Conservation (phyloP, 2,113 vertebrate species). For the Siniperca knerii region DNA sequence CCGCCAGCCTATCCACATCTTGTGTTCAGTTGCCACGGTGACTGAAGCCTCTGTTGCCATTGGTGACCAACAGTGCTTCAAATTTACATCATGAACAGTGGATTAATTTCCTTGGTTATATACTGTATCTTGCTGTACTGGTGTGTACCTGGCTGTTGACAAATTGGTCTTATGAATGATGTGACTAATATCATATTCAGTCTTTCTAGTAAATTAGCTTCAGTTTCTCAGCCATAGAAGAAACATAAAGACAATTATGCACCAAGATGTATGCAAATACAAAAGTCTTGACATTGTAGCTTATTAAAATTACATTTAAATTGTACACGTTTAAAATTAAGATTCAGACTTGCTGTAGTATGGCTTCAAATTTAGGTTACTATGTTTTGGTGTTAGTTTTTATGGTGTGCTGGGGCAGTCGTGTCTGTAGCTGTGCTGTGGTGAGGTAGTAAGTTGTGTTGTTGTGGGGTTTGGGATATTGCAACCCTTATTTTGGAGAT, state of each 20-base stretch:
- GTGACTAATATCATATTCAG: not conserved
- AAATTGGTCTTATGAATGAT: not conserved
- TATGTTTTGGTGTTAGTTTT: not conserved
- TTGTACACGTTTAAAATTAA: not conserved
- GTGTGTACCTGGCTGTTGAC: not conserved
- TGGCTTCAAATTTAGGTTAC: not conserved
- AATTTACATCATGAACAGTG: not conserved
- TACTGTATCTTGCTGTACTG: not conserved
- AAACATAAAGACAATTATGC: not conserved
- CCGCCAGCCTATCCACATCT: not conserved
- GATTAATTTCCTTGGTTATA: not conserved
- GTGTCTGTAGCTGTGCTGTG: conserved; percentile 66
- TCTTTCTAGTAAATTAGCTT: too few relatives aligned
- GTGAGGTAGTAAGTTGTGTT: conserved; percentile 93
- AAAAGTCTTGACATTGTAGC: not conserved
- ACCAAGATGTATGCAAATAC: not conserved
- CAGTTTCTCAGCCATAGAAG: too few relatives aligned
- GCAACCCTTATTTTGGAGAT: conserved; percentile 86
- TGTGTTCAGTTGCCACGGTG: conserved; percentile 23
- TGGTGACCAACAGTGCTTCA: conserved; percentile 22
- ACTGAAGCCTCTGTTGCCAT: conserved; percentile 37
- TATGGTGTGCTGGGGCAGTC: not conserved
- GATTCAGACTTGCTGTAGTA: not conserved
- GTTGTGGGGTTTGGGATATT: conserved; percentile 86
- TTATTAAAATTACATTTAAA: not conserved